Evolutionary conservation across 1,140 invertebrate species (phyloP), one percentile per base, ranked within the genome.

Genomic region (Lucilia cuprina): DNA sequence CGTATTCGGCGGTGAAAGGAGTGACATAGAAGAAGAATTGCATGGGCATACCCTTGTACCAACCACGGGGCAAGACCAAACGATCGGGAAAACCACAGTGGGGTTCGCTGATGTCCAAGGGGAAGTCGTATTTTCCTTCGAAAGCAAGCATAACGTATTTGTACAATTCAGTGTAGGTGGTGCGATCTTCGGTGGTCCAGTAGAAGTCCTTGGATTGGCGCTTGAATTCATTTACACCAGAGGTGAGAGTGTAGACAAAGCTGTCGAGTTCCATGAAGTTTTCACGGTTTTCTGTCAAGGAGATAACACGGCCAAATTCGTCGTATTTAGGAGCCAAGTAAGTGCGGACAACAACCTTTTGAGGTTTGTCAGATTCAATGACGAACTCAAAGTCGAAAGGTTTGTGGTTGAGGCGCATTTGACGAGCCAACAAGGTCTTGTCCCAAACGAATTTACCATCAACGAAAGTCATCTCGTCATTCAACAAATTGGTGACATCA

Each of bases 351-450:
- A 91, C 86, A 78, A 89, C 89, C 85, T 88, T 89, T 83, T 89
- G 87, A n/a, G 74, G 84, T 65, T 91, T 92, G 75, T 92, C 91
- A 21, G 91, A 91, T 86, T 91, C 91, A 9, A 93, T 88, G 13
- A 86, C 90, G 85, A 93, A 92, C 75, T 91, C 91, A 82, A 91
- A 87, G 84, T 84, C 84, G 86, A 88, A 91, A 14, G 88, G 89
- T 82, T 91, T 91, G 87, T 95, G 93, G 85, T 94, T 93, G 3
- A 95, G 91, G 86, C 94, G 93, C 47, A 92, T 90, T 84, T 94
- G 93, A 83, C 93, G 92, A 14, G 93, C 93, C 47, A 91, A 91
- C 84, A 84, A 70, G 14, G 55, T 75, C 41, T 70, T 74, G n/a
- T 89, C 88, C 89, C 89, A 90, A 10, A 89, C 87, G 82, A 86